phyloP scores from a whole-genome alignment of 2,888 invertebrate genomes.

The Odontothrips loti region DNA sequence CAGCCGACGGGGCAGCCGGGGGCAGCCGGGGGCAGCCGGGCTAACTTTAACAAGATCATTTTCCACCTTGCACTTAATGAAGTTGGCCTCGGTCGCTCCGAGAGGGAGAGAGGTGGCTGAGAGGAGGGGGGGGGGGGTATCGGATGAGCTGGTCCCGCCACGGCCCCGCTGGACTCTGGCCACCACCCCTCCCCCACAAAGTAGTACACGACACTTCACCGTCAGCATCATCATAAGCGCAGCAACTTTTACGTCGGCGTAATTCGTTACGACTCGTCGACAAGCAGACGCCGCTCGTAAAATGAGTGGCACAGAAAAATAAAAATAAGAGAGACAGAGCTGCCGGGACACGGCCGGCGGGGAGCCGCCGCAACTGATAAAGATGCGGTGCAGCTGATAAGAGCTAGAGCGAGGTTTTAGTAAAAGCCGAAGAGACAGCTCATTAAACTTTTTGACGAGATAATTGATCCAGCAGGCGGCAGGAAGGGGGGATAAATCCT shows the following conservation, averaged over 20 bases:
- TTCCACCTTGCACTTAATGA: conserved; percentile 26
- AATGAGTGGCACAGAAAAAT: background rate
- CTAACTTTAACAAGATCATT: conserved; percentile 25
- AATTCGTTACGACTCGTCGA: background rate
- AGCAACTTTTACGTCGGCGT: background rate
- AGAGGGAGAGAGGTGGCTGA: background rate
- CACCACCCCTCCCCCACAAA: background rate
- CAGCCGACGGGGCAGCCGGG: background rate
- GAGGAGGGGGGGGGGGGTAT: background rate
- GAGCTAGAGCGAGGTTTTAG: background rate
- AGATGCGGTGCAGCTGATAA: background rate
- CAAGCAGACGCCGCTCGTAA: background rate
- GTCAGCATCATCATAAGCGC: too few species aligned
- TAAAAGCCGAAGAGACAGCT: background rate
- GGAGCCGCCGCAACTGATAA: background rate
- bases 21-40: background rate
- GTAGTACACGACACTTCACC: too few species aligned
- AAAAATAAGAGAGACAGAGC: background rate
- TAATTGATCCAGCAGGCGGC: background rate
- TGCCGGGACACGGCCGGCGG: background rate
- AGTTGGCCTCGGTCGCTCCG: background rate
- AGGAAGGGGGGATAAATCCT: background rate
- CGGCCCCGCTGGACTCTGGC: background rate
- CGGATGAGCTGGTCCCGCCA: background rate
- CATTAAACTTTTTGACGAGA: conserved; percentile 23